A percentile compares a stretch with the other conserved stretches of the same genome.
These are phyloP conservation scores for Pogonognathellus flavescens DNA, from an alignment of 1,140 invertebrate species.

Conservation along the genomic window DNA sequence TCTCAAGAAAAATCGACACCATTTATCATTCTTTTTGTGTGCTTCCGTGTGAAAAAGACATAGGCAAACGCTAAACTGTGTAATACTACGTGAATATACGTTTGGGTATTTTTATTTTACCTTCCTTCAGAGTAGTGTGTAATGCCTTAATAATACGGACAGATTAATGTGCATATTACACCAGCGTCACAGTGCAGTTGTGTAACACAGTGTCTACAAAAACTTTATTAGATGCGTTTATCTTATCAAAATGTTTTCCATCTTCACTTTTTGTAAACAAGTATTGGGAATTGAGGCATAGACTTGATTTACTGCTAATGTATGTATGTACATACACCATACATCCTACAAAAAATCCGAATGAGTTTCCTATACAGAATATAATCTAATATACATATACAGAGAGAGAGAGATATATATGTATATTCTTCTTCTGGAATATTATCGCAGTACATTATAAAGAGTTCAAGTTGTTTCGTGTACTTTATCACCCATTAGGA, in stretches of 20 bases:
- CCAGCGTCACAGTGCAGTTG: background rate
- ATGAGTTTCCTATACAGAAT: no score
- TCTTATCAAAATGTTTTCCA: slow-evolving; percentile 34
- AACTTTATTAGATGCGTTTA: background rate
- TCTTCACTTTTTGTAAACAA: background rate
- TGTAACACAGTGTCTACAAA: background rate
- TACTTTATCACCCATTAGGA: slow-evolving; percentile 28
- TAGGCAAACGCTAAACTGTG: background rate
- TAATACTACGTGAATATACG: background rate
- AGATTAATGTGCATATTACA: background rate
- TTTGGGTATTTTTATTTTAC: background rate
- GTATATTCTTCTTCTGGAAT: no score
- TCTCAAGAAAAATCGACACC: slow-evolving; percentile 59
- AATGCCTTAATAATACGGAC: background rate
- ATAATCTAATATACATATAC: no score
- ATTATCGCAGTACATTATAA: background rate
- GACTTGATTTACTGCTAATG: slow-evolving; percentile 16
- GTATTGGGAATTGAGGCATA: slow-evolving; percentile 8
- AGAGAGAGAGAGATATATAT: no score
- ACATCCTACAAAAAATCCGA: background rate
- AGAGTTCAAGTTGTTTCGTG: slow-evolving; percentile 14
- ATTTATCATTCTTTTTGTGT: slow-evolving; percentile 56
- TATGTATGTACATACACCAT: background rate
- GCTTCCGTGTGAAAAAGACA: slow-evolving; percentile 43
- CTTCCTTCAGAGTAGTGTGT: background rate